Evolutionary conservation across 2,797 vertebrate genomes (phyloP).

Genomic region (Coregonus suidteri): DNA sequence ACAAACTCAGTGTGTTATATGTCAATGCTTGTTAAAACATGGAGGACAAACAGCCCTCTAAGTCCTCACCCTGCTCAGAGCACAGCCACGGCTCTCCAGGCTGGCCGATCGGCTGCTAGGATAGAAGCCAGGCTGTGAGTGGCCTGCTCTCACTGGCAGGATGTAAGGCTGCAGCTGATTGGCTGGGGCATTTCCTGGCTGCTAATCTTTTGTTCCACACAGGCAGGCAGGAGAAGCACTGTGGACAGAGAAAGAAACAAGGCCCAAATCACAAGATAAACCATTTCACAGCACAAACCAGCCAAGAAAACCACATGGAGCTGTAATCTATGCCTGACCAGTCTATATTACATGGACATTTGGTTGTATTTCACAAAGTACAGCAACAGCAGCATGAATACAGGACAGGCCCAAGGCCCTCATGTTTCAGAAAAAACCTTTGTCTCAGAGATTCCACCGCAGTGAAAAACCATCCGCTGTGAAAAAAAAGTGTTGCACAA

Average conservation of each 20-base stretch:
- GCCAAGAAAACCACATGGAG: constrained; percentile 5
- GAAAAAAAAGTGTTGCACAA: constrained; percentile 8
- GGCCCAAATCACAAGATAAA: constrained; percentile 72
- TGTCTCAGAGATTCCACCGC: constrained; percentile 45
- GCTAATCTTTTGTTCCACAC: constrained; percentile 96
- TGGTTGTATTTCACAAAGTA: constrained; percentile 5
- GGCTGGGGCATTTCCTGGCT: constrained; percentile 94
- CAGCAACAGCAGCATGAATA: constrained; percentile 31
- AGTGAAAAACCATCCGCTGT: constrained; percentile 34
- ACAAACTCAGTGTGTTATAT: constrained; percentile 96
- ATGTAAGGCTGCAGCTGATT: constrained; percentile 92
- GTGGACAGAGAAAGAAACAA: constrained; percentile 76
- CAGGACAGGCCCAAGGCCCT: constrained; percentile 36
- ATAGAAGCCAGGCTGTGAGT: constrained; percentile 88
- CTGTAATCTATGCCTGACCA: constrained; percentile 20
- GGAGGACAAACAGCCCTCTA: constrained; percentile 93
- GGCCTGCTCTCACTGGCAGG: constrained; percentile 76
- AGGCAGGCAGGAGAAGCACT: constrained; percentile 86
- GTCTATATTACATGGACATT: background rate
- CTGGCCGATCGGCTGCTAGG: constrained; percentile 87
- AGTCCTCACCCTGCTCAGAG: constrained; percentile 89
- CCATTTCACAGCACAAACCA: constrained; percentile 26
- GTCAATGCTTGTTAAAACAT: constrained; percentile 99
- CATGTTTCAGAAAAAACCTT: constrained; percentile 43
- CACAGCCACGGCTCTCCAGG: constrained; percentile 91